Percentiles rank a stretch among this genome's conserved stretches.
These are phyloP conservation scores for Microchirus variegatus DNA, from an alignment of 2,797 vertebrate species.

Conservation along the genomic window DNA sequence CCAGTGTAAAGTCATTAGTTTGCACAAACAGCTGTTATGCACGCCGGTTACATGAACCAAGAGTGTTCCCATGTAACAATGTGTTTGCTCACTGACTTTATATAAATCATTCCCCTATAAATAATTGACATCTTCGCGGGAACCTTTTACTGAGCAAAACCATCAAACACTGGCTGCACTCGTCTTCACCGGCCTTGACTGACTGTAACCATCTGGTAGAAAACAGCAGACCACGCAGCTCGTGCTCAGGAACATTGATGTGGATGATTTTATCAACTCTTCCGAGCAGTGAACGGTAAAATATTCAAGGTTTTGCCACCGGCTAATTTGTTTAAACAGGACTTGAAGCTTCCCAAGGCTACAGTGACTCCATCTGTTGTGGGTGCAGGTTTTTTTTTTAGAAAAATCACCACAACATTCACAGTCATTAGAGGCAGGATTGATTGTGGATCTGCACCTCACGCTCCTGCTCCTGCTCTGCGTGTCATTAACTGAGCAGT, in stretches of 20 bases:
- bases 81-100: conserved; percentile 15
- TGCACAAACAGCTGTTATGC: conserved; percentile 11
- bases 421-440: conserved; percentile 49
- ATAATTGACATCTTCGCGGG: conserved; percentile 12
- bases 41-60: conserved; percentile 3
- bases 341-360: conserved; percentile 31
- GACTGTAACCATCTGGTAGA: conserved; percentile 68
- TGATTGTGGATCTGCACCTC: conserved; percentile 49
- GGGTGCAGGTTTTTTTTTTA: conserved; percentile 31
- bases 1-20: not conserved
- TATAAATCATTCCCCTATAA: conserved; percentile 18
- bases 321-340: conserved; percentile 79
- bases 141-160: conserved; percentile 27
- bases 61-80: conserved; percentile 2
- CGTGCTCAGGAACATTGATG: conserved; percentile 63
- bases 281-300: conserved; percentile 60
- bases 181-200: conserved; percentile 29
- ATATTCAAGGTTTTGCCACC: conserved; percentile 54
- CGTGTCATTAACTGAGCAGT: conserved; percentile 15
- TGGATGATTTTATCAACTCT: conserved; percentile 65
- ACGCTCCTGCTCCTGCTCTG: not conserved
- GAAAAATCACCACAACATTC: conserved; percentile 52
- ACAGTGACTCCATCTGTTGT: conserved; percentile 64
- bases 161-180: conserved; percentile 33
- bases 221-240: conserved; percentile 23